Evolutionary conservation across 2,797 vertebrate species (phyloP).

Genomic region (Balearica regulorum): DNA sequence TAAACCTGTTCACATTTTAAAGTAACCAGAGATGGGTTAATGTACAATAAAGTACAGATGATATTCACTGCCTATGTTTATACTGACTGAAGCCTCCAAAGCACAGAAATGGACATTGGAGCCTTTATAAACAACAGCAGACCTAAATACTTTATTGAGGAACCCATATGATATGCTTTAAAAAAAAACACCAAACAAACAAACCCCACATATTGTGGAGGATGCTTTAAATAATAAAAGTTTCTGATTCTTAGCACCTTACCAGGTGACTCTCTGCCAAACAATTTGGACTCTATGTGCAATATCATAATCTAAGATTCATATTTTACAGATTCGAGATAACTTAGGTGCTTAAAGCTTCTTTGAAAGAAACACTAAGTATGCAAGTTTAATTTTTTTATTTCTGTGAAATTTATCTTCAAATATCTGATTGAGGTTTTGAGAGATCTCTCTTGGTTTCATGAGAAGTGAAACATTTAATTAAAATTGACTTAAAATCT

Average conservation of each 20-base stretch:
- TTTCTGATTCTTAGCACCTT: background rate
- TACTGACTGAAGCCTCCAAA: background rate
- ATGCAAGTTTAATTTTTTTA: background rate
- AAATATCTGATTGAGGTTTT: slow-evolving; percentile 30
- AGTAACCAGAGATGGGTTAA: background rate
- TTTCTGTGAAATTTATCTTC: slow-evolving; percentile 48
- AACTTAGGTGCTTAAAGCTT: background rate
- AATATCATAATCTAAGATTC: background rate
- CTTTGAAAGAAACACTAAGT: background rate
- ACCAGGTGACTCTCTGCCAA: background rate
- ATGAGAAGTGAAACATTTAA: background rate
- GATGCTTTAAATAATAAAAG: background rate
- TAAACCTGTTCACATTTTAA: background rate
- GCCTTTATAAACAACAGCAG: background rate
- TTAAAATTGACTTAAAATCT: slow-evolving; percentile 31
- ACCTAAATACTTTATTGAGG: background rate
- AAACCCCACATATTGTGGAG: background rate
- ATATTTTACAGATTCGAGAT: background rate
- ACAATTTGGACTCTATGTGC: background rate
- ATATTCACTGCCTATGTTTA: background rate
- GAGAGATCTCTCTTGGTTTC: slow-evolving; percentile 18
- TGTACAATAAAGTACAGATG: background rate
- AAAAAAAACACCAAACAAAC: background rate
- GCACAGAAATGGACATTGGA: background rate
- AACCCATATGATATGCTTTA: background rate